Evolutionary conservation across 1,140 invertebrate species (phyloP).

Genomic region (Bombus soroeensis): DNA sequence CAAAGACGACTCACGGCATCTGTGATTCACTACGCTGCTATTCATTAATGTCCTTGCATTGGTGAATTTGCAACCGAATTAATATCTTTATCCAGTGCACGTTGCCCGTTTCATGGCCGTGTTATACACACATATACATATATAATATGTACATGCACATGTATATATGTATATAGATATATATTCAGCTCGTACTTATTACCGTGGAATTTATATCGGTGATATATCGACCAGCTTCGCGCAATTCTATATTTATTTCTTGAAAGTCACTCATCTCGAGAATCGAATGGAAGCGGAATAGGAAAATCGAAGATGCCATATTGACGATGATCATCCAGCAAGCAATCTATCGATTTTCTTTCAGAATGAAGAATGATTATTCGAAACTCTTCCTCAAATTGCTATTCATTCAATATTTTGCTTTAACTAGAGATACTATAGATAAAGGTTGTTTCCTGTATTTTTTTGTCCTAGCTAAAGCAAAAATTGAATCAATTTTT

Average conservation of each 20-base stretch:
- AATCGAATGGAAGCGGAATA: background rate
- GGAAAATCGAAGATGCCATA: background rate
- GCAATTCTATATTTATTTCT: background rate
- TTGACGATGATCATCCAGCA: background rate
- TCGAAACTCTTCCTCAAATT: background rate
- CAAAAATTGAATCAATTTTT: background rate
- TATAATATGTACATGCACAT: background rate
- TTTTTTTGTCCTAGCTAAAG: background rate
- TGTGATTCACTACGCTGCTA: background rate
- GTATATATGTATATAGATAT: background rate
- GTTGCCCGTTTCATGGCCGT: background rate
- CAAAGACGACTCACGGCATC: background rate
- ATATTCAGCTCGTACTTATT: background rate
- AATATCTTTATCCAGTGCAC: background rate
- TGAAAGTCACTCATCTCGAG: background rate
- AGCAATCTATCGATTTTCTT: background rate
- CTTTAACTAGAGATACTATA: background rate
- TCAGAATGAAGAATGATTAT: background rate
- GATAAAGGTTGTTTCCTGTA: background rate
- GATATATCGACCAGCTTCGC: background rate
- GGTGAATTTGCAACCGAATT: constrained; percentile 18
- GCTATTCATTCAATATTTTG: background rate
- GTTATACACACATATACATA: background rate
- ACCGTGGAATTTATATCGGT: background rate
- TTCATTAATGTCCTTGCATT: background rate